Evolutionary conservation across 2,797 vertebrate species (phyloP).

Genomic region (Eulemur rubriventer): DNA sequence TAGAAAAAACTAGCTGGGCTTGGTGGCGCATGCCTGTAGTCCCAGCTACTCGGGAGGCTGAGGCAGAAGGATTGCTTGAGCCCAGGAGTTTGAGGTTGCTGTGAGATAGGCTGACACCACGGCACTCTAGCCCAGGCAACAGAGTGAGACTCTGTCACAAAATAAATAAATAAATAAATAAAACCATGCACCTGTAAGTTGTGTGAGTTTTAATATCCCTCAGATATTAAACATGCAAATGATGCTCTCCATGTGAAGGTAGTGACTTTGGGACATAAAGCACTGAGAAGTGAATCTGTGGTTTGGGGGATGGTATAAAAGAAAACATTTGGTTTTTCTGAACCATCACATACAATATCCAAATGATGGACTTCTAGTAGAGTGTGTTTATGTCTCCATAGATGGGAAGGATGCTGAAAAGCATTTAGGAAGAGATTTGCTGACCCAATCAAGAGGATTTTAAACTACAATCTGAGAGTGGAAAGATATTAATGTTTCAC

Average conservation of each 20-base stretch:
- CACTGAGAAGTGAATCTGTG: not conserved
- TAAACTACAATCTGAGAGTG: not conserved
- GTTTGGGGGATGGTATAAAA: not conserved
- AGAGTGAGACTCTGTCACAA: no score
- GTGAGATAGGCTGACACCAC: no score
- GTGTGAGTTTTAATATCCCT: not conserved
- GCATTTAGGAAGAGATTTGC: not conserved
- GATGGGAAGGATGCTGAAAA: not conserved
- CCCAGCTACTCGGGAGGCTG: no score
- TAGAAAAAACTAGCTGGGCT: no score
- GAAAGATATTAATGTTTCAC: not conserved
- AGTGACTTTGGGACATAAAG: not conserved
- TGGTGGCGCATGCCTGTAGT: no score
- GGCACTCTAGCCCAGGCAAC: no score
- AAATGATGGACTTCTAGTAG: not conserved
- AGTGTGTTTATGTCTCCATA: not conserved
- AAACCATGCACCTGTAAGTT: not conserved
- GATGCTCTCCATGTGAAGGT: not conserved
- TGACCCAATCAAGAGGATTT: not conserved
- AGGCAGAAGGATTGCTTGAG: no score
- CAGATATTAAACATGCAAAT: not conserved
- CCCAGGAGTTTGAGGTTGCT: no score
- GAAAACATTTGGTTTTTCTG: not conserved
- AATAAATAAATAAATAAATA: no score
- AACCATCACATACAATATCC: not conserved